phyloP scores from a whole-genome alignment of 2,888 invertebrate species.

The Noctua pronuba region DNA sequence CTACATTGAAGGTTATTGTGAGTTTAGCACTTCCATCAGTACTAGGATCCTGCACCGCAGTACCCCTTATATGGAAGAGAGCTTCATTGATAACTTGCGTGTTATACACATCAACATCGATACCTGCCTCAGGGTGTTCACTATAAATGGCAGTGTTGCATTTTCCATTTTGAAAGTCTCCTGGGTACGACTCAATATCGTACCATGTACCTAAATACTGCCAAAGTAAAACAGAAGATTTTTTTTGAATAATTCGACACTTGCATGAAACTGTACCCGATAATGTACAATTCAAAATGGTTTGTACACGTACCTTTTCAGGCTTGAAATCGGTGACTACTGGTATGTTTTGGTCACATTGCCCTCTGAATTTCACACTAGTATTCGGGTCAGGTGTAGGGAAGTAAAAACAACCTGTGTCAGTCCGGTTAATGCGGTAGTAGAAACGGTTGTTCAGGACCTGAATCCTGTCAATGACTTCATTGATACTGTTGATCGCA shows the following conservation, averaged over 20 bases:
- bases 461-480: conserved; percentile 53
- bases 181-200: conserved; percentile 77
- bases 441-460: conserved; percentile 73
- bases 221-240: conserved; percentile 26
- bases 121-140: conserved; percentile 32
- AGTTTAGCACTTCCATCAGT: conserved; percentile 91
- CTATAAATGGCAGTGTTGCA: conserved; percentile 78
- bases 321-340: conserved; percentile 44
- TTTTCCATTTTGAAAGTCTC: conserved; percentile 75
- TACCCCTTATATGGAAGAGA: conserved; percentile 75
- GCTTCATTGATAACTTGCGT: conserved; percentile 77
- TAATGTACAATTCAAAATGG: background rate
- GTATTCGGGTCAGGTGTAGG: conserved; percentile 62
- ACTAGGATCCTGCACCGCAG: conserved; percentile 71
- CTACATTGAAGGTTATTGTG: conserved; percentile 91
- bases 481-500: conserved; percentile 63
- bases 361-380: conserved; percentile 68
- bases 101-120: conserved; percentile 70
- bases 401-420: conserved; percentile 74
- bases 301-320: conserved; percentile 32
- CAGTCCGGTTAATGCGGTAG: conserved; percentile 64
- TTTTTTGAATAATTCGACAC: background rate
- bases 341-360: conserved; percentile 60
- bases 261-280: background rate
- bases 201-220: conserved; percentile 80